phyloP scores from a whole-genome alignment of 1,140 invertebrate species.

The Oscheius sp. region DNA sequence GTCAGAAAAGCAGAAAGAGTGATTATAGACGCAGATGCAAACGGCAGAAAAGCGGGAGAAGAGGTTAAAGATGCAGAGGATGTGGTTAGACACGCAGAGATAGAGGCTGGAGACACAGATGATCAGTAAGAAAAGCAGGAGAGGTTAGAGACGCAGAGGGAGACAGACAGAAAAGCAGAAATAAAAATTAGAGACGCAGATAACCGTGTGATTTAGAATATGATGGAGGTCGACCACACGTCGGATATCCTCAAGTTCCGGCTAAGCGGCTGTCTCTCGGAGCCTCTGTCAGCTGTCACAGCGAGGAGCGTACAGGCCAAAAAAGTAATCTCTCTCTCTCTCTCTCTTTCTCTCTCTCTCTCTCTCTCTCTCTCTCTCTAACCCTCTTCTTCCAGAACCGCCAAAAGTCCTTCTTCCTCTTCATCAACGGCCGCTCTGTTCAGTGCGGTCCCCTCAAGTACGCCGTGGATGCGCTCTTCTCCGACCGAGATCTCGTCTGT shows the following conservation, averaged over 20 bases:
- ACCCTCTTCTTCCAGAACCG: slow-evolving; percentile 15
- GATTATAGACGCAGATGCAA: too few species aligned
- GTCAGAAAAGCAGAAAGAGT: too few species aligned
- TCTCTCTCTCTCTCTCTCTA: not conserved
- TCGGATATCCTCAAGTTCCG: slow-evolving; percentile 30
- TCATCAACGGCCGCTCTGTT: slow-evolving; percentile 49
- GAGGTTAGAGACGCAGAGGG: too few species aligned
- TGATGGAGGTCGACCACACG: slow-evolving; percentile 44
- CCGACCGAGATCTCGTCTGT: slow-evolving; percentile 35
- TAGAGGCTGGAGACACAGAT: too few species aligned
- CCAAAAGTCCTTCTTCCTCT: slow-evolving; percentile 44
- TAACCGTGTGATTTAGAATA: slow-evolving; percentile 39
- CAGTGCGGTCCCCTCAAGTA: slow-evolving; percentile 43
- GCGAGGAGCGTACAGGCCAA: slow-evolving; percentile 23
- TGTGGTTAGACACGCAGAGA: too few species aligned
- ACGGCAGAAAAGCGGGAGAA: too few species aligned
- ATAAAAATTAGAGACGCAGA: too few species aligned
- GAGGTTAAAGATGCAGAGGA: too few species aligned
- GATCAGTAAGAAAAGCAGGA: too few species aligned
- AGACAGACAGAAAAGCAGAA: too few species aligned
- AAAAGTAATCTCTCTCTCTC: too few species aligned
- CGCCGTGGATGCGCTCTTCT: slow-evolving; percentile 41
- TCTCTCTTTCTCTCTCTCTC: not conserved
- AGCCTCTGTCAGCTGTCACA: slow-evolving; percentile 38
- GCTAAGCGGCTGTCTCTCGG: slow-evolving; percentile 34